Percentiles rank a stretch among this genome's conserved stretches.
Conservation (phyloP, 2,888 invertebrate genomes). For the Laspeyria flexula region DNA sequence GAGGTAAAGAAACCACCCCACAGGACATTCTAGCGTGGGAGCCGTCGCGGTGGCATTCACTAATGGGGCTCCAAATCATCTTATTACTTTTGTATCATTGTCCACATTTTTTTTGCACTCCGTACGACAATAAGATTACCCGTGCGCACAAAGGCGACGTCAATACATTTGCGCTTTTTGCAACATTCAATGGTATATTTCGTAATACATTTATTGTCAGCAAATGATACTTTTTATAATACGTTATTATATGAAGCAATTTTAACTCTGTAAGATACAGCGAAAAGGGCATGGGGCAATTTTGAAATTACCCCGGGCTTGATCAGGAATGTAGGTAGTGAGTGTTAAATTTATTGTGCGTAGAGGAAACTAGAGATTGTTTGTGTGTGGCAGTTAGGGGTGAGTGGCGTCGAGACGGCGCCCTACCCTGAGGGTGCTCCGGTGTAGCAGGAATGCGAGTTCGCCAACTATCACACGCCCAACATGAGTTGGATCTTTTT, state of each 20-base stretch:
- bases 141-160: constrained; percentile 44
- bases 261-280: not conserved
- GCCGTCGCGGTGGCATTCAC: constrained; percentile 70
- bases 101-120: constrained; percentile 63
- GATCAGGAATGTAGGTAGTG: too few relatives aligned
- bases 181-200: constrained; percentile 29
- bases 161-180: constrained; percentile 60
- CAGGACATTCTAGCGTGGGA: constrained; percentile 75
- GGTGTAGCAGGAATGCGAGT: constrained; percentile 68
- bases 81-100: constrained; percentile 81
- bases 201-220: constrained; percentile 28
- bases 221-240: constrained; percentile 24
- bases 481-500: constrained; percentile 82
- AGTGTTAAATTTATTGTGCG: not conserved
- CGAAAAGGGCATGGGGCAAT: too few relatives aligned
- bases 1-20: constrained; percentile 59
- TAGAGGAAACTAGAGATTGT: not conserved
- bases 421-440: constrained; percentile 40
- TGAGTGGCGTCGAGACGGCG: constrained; percentile 40
- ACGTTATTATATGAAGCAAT: not conserved
- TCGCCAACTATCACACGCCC: constrained; percentile 78
- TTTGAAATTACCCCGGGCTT: too few relatives aligned
- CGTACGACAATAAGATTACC: constrained; percentile 53
- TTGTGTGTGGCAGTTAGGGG: constrained; percentile 13
- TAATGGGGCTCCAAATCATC: constrained; percentile 76